Evolutionary conservation across 2,888 invertebrate genomes (phyloP).

Genomic region (Uloborus plumipes): DNA sequence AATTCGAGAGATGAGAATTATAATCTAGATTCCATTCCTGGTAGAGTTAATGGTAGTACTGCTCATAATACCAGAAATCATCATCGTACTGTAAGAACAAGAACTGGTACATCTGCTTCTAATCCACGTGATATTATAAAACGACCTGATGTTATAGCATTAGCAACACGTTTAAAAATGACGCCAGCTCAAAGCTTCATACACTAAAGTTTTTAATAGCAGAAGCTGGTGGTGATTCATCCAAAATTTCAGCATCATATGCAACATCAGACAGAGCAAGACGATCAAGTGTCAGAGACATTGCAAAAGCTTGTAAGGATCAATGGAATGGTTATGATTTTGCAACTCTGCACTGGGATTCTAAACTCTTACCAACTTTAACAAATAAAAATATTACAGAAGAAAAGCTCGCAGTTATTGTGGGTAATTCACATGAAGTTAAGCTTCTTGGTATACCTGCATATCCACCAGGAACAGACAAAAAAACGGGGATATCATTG

Average conservation of each 20-base stretch:
- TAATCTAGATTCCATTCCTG: too few species aligned
- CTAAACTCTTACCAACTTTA: background rate
- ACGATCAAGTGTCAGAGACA: background rate
- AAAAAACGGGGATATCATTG: background rate
- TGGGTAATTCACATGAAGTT: background rate
- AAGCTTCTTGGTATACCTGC: constrained; percentile 6
- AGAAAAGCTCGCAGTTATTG: background rate
- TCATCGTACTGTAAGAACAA: background rate
- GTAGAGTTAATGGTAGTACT: too few species aligned
- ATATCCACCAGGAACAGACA: constrained; percentile 4
- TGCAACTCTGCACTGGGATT: background rate
- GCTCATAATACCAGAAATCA: background rate
- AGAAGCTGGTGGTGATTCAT: constrained; percentile 1
- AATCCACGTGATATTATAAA: constrained; percentile 1
- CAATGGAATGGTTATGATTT: background rate
- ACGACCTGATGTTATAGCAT: background rate
- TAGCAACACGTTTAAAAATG: constrained; percentile 16
- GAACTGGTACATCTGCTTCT: background rate
- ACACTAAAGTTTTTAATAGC: constrained; percentile 4
- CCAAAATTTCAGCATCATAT: constrained; percentile 8
- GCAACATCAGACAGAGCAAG: constrained; percentile 9
- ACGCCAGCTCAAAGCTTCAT: constrained; percentile 5
- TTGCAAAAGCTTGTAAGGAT: background rate
- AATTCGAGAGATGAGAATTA: too few species aligned
- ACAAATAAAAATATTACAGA: background rate